Conservation (phyloP, 2,797 vertebrate genomes). For the Macropodus opercularis region DNA sequence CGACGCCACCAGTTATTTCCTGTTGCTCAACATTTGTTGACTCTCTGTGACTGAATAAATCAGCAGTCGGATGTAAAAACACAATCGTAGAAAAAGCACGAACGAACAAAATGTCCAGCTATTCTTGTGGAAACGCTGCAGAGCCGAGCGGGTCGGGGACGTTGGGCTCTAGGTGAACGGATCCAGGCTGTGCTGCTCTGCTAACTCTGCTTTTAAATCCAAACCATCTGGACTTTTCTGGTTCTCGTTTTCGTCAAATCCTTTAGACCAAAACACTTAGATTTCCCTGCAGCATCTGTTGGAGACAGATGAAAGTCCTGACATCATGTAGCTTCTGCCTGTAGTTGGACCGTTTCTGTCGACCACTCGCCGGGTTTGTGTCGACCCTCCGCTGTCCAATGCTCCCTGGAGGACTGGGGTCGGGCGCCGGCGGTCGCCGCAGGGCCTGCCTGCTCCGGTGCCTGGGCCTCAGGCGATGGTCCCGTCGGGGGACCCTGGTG, state of each 20-base stretch:
- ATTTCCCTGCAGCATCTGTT: too few relatives aligned
- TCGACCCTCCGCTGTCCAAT: not conserved
- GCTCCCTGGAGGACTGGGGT: constrained; percentile 40
- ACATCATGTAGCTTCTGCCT: too few relatives aligned
- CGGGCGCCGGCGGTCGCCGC: constrained; percentile 14
- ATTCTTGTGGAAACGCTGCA: not conserved
- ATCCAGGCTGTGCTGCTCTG: not conserved
- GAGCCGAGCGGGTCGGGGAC: constrained; percentile 4
- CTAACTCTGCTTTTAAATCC: not conserved
- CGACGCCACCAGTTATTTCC: constrained; percentile 6
- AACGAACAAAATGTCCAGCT: not conserved
- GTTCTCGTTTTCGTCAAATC: not conserved
- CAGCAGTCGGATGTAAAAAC: not conserved
- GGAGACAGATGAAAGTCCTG: too few relatives aligned
- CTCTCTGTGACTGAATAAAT: constrained; percentile 3
- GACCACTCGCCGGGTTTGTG: too few relatives aligned
- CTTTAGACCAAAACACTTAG: not conserved
- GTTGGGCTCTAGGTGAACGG: constrained; percentile 11
- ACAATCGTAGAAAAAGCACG: not conserved
- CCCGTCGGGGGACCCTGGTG: constrained; percentile 78
- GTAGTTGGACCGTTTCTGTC: not conserved
- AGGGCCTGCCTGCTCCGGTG: constrained; percentile 69
- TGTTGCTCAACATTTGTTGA: constrained; percentile 21
- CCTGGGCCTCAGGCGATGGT: constrained; percentile 78
- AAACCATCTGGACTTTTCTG: not conserved